A percentile compares a stretch with the other conserved stretches of the same genome.
Conservation (phyloP, 2,797 vertebrate species). For the Cygnus olor region DNA sequence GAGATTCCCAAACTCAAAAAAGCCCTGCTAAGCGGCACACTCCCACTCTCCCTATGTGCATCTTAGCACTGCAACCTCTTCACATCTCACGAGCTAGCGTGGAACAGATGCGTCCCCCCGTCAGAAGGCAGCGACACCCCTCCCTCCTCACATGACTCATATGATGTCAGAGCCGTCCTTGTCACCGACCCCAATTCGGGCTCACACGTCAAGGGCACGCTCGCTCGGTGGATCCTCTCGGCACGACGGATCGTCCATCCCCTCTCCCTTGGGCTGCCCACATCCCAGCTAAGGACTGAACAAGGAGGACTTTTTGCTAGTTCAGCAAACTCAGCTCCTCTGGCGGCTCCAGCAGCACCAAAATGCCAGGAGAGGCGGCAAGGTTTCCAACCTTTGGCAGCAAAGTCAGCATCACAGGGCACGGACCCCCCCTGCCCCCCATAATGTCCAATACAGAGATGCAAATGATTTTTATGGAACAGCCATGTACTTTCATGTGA, state of each 20-base stretch:
- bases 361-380: background rate
- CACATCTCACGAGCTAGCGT: conserved; percentile 73
- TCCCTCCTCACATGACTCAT: conserved; percentile 72
- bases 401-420: background rate
- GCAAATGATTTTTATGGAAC: conserved; percentile 52
- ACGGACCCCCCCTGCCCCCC: background rate
- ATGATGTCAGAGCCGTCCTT: conserved; percentile 75
- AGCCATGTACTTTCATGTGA: conserved; percentile 56
- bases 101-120: conserved; percentile 72
- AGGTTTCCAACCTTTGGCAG: conserved; percentile 5
- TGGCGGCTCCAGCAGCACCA: background rate
- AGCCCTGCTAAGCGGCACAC: conserved; percentile 72
- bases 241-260: background rate
- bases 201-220: conserved; percentile 57
- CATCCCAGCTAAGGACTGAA: background rate
- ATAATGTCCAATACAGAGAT: conserved; percentile 33
- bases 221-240: background rate
- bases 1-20: conserved; percentile 76
- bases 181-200: conserved; percentile 65
- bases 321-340: conserved; percentile 25
- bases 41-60: conserved; percentile 76
- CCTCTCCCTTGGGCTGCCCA: background rate
- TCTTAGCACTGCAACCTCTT: conserved; percentile 76
- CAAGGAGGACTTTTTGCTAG: background rate
- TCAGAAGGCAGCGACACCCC: conserved; percentile 67